These are phyloP conservation scores for Myoxocephalus aenaeus DNA, from an alignment of 2,797 vertebrate genomes.

Conservation along the genomic window DNA sequence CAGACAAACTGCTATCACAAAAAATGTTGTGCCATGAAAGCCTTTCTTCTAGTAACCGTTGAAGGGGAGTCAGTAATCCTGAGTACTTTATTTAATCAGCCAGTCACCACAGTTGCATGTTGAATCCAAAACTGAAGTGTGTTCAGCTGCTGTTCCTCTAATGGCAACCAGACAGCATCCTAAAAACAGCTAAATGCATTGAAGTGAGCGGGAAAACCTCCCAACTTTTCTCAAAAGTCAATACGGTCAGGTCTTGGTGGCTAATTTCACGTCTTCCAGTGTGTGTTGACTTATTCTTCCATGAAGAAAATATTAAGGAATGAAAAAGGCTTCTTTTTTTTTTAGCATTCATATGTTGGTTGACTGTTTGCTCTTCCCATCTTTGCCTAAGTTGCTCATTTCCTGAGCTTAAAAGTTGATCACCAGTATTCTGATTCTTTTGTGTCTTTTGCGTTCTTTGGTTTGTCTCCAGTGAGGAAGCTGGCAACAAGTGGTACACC, in stretches of 20 bases:
- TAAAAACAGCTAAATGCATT: not conserved
- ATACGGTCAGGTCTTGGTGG: not conserved
- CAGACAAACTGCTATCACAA: constrained; percentile 5
- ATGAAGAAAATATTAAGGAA: constrained; percentile 1
- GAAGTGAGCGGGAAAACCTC: not conserved
- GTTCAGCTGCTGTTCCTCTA: constrained; percentile 10
- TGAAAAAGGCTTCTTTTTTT: not conserved
- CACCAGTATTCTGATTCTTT: not conserved
- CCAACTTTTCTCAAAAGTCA: not conserved
- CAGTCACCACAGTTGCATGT: not conserved
- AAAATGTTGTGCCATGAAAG: not conserved
- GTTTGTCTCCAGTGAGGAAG: not conserved
- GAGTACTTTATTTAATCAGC: not conserved
- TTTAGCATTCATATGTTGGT: too few species aligned
- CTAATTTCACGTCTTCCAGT: not conserved
- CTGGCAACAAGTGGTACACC: not conserved
- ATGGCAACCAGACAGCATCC: constrained; percentile 5
- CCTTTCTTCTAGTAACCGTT: not conserved
- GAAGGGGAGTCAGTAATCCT: constrained; percentile 7
- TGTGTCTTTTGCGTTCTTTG: not conserved
- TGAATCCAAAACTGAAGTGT: not conserved
- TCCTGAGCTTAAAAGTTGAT: not conserved
- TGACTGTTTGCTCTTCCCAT: not conserved
- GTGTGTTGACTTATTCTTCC: not conserved
- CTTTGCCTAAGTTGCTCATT: not conserved